phyloP scores from a whole-genome alignment of 1,140 invertebrate genomes.

The Amphibalanus amphitrite region DNA sequence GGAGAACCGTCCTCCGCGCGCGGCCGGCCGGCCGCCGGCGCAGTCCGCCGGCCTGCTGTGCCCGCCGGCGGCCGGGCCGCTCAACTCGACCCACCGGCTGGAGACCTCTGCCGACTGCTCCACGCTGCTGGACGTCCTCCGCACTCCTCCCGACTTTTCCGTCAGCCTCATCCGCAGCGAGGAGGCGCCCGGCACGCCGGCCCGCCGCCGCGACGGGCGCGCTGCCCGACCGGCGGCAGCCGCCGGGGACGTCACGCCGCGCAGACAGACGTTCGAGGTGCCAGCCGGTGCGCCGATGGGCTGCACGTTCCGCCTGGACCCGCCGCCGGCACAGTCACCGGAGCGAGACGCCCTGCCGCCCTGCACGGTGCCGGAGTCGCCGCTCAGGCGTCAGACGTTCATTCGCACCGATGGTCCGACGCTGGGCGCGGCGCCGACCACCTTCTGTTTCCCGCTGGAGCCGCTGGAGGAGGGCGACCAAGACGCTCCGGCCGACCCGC shows the following conservation, averaged over 20 bases:
- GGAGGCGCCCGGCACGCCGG: neutral
- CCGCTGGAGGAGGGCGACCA: no score
- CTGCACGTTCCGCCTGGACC: neutral
- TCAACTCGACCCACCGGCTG: constrained; percentile 1
- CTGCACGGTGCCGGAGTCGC: neutral
- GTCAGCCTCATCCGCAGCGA: constrained; percentile 4
- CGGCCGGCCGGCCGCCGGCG: no score
- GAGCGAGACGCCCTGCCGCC: neutral
- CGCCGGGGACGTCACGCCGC: neutral
- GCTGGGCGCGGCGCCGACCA: neutral
- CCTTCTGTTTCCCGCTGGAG: no score
- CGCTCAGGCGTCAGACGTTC: neutral
- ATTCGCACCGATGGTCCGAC: neutral
- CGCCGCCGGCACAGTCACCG: no score
- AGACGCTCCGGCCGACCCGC: no score
- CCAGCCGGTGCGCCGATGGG: no score
- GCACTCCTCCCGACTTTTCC: constrained; percentile 1
- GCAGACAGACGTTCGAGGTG: neutral
- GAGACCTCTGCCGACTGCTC: neutral
- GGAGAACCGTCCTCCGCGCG: neutral
- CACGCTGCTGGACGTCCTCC: neutral
- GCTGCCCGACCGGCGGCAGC: neutral
- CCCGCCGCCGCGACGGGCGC: no score
- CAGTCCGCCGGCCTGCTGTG: neutral
- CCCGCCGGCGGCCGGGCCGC: neutral